These are phyloP conservation scores for Macrostomum lignano DNA, from an alignment of 1,140 invertebrate species.

Conservation along the genomic window DNA sequence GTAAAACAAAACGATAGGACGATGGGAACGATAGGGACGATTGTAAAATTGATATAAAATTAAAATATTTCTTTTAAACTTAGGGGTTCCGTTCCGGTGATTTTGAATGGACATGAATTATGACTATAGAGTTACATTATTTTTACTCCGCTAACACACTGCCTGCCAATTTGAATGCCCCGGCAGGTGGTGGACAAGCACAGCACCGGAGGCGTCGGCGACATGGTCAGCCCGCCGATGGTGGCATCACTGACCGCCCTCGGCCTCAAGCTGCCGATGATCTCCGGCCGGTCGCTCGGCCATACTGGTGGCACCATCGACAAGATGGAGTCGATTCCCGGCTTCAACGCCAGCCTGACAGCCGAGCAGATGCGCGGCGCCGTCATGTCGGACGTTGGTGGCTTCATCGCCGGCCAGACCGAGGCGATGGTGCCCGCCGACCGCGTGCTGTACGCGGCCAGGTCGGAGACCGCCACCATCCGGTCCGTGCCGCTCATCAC, in stretches of 20 bases:
- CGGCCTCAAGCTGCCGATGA: slow-evolving; percentile 35
- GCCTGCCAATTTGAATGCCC: slow-evolving; percentile 21
- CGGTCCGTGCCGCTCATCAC: slow-evolving; percentile 30
- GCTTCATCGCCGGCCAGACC: slow-evolving; percentile 35
- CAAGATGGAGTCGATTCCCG: slow-evolving; percentile 37
- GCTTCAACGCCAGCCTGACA: slow-evolving; percentile 23
- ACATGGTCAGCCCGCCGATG: slow-evolving; percentile 35
- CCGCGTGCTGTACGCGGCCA: slow-evolving; percentile 30
- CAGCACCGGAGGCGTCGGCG: slow-evolving; percentile 38
- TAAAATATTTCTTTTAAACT: too few relatives aligned
- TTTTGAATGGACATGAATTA: too few relatives aligned
- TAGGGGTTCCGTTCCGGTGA: too few relatives aligned
- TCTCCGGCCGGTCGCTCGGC: slow-evolving; percentile 34
- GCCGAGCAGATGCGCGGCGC: slow-evolving; percentile 20
- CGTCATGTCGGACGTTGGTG: slow-evolving; percentile 29
- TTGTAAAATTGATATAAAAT: too few relatives aligned
- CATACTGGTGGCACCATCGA: slow-evolving; percentile 38
- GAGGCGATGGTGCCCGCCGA: slow-evolving; percentile 33
- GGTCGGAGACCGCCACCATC: slow-evolving; percentile 35
- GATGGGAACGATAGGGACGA: too few relatives aligned
- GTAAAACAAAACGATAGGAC: too few relatives aligned
- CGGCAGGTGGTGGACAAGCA: slow-evolving; percentile 35
- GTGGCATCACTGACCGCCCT: slow-evolving; percentile 35
- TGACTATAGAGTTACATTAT: too few relatives aligned
- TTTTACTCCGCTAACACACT: too few relatives aligned